These are phyloP conservation scores for Drosophila borealis DNA, from an alignment of 2,888 invertebrate genomes.

Conservation along the genomic window DNA sequence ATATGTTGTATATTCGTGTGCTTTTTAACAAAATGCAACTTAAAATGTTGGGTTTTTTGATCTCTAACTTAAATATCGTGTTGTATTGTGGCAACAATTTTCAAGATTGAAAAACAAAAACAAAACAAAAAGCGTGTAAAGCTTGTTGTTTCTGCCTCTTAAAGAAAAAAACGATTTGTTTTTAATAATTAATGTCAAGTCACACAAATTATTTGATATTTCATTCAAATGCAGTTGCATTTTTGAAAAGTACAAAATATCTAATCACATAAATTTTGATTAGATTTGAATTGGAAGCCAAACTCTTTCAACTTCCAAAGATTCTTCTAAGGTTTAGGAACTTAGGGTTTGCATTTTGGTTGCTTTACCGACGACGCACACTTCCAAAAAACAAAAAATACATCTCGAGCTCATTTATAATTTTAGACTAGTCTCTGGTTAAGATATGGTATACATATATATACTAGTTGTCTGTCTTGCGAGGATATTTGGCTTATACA, in stretches of 20 bases:
- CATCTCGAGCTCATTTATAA: constrained; percentile 44
- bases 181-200: no score
- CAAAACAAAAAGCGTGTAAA: not conserved
- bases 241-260: constrained; percentile 2
- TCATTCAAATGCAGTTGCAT: not conserved
- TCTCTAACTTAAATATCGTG: constrained; percentile 19
- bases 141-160: not conserved
- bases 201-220: not conserved
- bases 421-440: constrained; percentile 53
- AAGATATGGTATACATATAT: constrained; percentile 23
- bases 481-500: constrained; percentile 56
- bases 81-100: constrained; percentile 8
- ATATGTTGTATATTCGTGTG: not conserved
- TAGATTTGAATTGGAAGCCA: constrained; percentile 6
- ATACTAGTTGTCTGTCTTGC: constrained; percentile 34
- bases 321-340: constrained; percentile 50
- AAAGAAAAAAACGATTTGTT: no score
- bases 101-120: not conserved
- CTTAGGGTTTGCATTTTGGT: constrained; percentile 42
- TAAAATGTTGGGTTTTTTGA: constrained; percentile 1
- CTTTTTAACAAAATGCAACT: constrained; percentile 23
- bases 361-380: constrained; percentile 22
- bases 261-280: constrained; percentile 2
- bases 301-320: constrained; percentile 2
- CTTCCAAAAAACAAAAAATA: constrained; percentile 5